These are phyloP conservation scores for Drosophila sp. DNA, from an alignment of 1,140 invertebrate species.

Conservation along the genomic window DNA sequence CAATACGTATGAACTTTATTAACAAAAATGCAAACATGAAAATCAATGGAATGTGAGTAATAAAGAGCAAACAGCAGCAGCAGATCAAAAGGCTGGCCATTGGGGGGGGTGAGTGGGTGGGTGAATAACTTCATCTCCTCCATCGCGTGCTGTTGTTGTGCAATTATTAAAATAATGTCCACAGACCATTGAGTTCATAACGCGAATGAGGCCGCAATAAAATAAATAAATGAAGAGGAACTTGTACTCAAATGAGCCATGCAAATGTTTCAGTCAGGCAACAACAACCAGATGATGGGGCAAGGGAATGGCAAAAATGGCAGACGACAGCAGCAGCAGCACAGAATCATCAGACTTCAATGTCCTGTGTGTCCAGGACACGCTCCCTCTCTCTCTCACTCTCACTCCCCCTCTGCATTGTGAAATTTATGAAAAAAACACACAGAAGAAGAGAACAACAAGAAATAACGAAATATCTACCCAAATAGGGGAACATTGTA, in stretches of 20 bases:
- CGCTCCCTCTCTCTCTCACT: no score
- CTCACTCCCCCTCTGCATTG: conserved; percentile 24
- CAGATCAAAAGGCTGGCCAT: conserved; percentile 26
- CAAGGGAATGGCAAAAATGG: conserved; percentile 7
- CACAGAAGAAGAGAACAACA: background rate
- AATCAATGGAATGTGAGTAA: conserved; percentile 82
- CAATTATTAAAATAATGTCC: conserved; percentile 82
- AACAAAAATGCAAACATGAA: conserved; percentile 50
- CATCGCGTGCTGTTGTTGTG: conserved; percentile 34
- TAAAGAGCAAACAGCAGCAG: conserved; percentile 50
- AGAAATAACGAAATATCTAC: conserved; percentile 1
- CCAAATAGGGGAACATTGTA: conserved; percentile 21
- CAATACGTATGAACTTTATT: conserved; percentile 13
- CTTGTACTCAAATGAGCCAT: conserved; percentile 78
- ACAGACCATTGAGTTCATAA: conserved; percentile 82
- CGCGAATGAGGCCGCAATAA: conserved; percentile 83
- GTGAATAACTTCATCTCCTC: background rate
- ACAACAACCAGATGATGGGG: conserved; percentile 2
- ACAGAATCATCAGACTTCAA: conserved; percentile 18
- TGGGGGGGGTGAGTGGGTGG: background rate
- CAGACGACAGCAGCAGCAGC: background rate
- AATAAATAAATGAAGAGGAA: conserved; percentile 83
- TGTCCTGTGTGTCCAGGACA: conserved; percentile 30
- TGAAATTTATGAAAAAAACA: conserved; percentile 69
- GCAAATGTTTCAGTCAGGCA: conserved; percentile 57